Base-by-base conservation (phyloP, 37 sponge, comb jelly and placozoan genomes). In the Aplysina aerophoba region DNA sequence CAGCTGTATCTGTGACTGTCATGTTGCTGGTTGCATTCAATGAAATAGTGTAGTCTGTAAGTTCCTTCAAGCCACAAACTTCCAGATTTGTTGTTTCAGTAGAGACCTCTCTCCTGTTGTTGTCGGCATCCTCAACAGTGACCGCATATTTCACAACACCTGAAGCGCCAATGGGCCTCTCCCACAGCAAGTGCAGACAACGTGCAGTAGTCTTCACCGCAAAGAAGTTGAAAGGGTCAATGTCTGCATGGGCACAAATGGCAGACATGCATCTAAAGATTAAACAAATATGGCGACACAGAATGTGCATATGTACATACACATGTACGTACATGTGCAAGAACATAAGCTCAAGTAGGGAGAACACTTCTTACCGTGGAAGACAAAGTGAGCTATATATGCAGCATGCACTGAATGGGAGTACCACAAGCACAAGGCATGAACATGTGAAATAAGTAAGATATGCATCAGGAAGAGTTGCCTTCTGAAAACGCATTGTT, bases 171-270 rank as follows among this genome's bases (percentile, higher is more conserved):
- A 44, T 39, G 53, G 78, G 78, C 15, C n/a, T 39, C 38, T 75
- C 78, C 78, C 78, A 75, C 22, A 50, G 44, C 21, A 75, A 24
- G 5, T 19, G 20, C 1, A 75, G 25, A 19, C 54, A 40, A 39
- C 37, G 21, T 12, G 37, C 78, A 41, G 22, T 75, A 36, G 78
- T 21, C 20, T 75, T 3, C 21, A 50, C 78, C 35, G 41, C 40
- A 22, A 21, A 41, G 25, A 75, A 44, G 25, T 75, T 75, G 78
- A 40, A 75, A 36, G 37, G 78, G 37, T 75, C 78, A 75, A 75
- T 75, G 19, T 75, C 78, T 75, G 54, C 53, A 19, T 11, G 3
- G 50, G 8, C 50, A 44, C 8, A 8, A 44, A 44, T 3, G 3
- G 50, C 50, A 44, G n/a, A n/a, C n/a, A n/a, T n/a, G n/a, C n/a